Evolutionary conservation across 2,113 vertebrate species (phyloP).

Genomic region (Mohoua ochrocephala): DNA sequence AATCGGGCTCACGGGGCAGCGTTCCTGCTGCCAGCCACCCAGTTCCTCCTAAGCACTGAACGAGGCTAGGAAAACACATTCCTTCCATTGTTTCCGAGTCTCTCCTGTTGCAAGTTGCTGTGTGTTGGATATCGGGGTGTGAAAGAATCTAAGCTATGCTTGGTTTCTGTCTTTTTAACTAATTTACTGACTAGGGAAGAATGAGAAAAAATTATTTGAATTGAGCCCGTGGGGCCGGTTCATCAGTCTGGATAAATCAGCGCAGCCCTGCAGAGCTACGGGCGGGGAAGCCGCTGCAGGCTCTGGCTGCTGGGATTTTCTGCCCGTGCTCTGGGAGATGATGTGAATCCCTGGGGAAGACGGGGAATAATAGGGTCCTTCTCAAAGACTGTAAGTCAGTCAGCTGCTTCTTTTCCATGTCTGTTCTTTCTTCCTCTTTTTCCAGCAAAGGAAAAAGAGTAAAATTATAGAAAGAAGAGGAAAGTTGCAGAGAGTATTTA

Average conservation of each 20-base stretch:
- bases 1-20: neutral
- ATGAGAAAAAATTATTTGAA: slow-evolving; percentile 39
- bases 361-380: neutral
- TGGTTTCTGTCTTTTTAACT: slow-evolving; percentile 25
- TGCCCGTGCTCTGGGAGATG: neutral
- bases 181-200: slow-evolving; percentile 34
- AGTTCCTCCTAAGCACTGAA: neutral
- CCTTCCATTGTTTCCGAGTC: slow-evolving; percentile 48
- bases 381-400: neutral
- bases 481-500: neutral
- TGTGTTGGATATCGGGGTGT: neutral
- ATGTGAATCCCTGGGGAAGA: neutral
- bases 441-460: neutral
- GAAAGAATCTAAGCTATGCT: slow-evolving; percentile 36
- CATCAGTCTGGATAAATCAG: neutral
- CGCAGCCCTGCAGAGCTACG: neutral
- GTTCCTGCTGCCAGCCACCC: neutral
- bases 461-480: neutral
- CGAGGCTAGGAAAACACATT: slow-evolving; percentile 1
- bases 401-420: neutral
- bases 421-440: neutral
- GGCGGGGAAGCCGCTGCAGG: neutral
- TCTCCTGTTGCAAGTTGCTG: slow-evolving; percentile 58
- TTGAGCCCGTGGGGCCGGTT: neutral
- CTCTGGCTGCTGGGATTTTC: neutral